Percentiles rank a stretch among this genome's conserved stretches.
Conservation (phyloP, 2,113 vertebrate genomes). For the Corvus hawaiiensis region DNA sequence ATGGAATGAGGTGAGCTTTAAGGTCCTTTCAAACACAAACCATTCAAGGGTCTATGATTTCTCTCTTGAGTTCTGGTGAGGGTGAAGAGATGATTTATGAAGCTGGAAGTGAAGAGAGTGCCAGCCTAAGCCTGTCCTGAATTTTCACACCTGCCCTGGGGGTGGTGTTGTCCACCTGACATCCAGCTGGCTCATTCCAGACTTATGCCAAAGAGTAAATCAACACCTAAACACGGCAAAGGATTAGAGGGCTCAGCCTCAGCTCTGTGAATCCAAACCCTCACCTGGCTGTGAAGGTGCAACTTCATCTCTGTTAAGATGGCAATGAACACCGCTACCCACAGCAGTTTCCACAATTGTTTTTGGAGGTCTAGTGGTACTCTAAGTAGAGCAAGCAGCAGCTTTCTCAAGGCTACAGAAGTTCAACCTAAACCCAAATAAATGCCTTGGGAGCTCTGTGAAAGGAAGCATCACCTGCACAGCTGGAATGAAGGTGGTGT, state of each 20-base stretch:
- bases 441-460: not conserved
- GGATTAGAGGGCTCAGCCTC: not conserved
- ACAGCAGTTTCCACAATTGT: not conserved
- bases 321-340: not conserved
- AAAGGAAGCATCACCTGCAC: not conserved
- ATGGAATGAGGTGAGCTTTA: not conserved
- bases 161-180: not conserved
- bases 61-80: not conserved
- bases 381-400: not conserved
- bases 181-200: not conserved
- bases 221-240: not conserved
- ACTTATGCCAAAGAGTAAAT: not conserved
- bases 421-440: not conserved
- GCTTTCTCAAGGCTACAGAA: not conserved
- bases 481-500: rapidly evolving
- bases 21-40: not conserved
- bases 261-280: not conserved
- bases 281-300: not conserved
- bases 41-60: not conserved
- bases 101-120: not conserved
- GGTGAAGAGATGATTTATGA: not conserved
- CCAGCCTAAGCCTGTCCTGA: not conserved
- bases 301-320: not conserved
- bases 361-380: not conserved
- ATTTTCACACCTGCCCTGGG: not conserved